These are phyloP conservation scores for Oostethus manadensis DNA, from an alignment of 2,113 vertebrate genomes.

Conservation along the genomic window DNA sequence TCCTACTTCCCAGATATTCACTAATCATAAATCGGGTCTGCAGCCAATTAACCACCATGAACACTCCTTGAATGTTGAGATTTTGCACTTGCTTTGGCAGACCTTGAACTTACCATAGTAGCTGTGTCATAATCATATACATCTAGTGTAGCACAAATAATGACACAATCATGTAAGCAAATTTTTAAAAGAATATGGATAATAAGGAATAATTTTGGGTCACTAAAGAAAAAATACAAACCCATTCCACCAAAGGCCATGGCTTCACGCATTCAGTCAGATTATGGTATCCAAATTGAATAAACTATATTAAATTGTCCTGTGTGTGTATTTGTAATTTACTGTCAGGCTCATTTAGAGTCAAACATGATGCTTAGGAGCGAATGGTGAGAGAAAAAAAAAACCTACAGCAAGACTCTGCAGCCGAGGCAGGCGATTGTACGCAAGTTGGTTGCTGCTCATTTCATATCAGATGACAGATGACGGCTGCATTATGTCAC, in stretches of 20 bases:
- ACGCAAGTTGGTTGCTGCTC: conserved; percentile 45
- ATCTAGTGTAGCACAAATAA: no score
- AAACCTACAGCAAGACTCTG: conserved; percentile 50
- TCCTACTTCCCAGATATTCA: no score
- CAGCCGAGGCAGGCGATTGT: conserved; percentile 23
- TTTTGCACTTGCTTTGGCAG: no score
- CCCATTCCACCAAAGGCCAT: not conserved
- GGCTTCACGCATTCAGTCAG: conserved; percentile 12
- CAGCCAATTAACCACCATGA: no score
- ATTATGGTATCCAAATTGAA: conserved; percentile 38
- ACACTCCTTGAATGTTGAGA: no score
- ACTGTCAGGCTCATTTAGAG: conserved; percentile 52
- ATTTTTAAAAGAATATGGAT: no score
- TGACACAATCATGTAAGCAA: no score
- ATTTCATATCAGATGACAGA: conserved; percentile 41
- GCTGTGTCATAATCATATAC: no score
- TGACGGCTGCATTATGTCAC: conserved; percentile 39
- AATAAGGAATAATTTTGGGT: no score
- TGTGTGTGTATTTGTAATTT: conserved; percentile 57
- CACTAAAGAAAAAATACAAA: not conserved
- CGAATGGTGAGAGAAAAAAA: conserved; percentile 42
- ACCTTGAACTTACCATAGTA: no score
- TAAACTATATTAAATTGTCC: conserved; percentile 55
- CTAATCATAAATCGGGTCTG: no score
- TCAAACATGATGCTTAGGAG: conserved; percentile 31